A percentile compares a stretch with the other conserved stretches of the same genome.
phyloP scores from a whole-genome alignment of 2,113 vertebrate species.

The Todiramphus saurophagus region DNA sequence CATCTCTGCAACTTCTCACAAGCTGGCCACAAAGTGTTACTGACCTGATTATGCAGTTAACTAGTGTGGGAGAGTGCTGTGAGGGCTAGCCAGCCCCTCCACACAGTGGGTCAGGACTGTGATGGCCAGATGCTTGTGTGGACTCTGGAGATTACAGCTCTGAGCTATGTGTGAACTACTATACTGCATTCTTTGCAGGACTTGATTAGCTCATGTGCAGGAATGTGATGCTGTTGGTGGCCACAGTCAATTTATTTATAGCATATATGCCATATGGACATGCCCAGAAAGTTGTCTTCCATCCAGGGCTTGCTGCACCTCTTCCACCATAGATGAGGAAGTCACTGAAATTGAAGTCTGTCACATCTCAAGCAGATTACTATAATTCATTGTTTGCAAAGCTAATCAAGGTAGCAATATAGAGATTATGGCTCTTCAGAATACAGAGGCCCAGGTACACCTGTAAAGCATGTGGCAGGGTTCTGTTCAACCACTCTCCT shows the following conservation, averaged over 20 bases:
- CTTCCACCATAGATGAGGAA: background rate
- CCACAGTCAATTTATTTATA: background rate
- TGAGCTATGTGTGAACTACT: background rate
- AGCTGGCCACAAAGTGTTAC: background rate
- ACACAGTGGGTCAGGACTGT: fast-evolving
- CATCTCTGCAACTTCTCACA: background rate
- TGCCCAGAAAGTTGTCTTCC: background rate
- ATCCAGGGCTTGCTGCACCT: background rate
- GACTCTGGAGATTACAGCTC: background rate
- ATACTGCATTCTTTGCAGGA: background rate
- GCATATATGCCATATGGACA: background rate
- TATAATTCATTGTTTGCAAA: background rate
- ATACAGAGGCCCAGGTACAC: background rate
- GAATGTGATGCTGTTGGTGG: background rate
- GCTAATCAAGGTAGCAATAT: background rate
- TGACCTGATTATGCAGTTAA: background rate
- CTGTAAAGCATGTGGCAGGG: fast-evolving
- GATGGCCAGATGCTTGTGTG: background rate
- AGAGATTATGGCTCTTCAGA: background rate
- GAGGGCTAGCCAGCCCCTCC: background rate
- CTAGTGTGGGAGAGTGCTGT: background rate
- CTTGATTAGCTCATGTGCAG: background rate
- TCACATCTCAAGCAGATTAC: background rate
- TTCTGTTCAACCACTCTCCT: background rate
- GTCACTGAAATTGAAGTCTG: background rate